Evolutionary conservation across 1,140 invertebrate genomes (phyloP), one percentile per base, ranked within the genome.

Genomic region (Drosophila asahinai): DNA sequence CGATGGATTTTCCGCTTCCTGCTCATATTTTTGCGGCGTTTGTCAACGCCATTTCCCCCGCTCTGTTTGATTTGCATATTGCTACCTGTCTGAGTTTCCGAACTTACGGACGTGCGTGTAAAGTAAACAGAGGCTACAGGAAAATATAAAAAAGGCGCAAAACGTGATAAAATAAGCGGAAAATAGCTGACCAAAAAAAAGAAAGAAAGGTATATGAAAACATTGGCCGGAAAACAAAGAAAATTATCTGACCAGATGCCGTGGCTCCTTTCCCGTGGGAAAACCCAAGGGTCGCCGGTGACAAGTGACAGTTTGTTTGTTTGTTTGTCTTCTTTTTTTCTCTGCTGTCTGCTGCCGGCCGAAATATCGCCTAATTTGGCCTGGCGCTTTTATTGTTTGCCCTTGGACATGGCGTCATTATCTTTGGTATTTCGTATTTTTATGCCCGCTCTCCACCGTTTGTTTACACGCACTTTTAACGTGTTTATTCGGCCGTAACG

Each of bases 381-480:
- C 48, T 61, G 64, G 51, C 71, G 73, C 40, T 84, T 87, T 89
- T 72, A 80, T 83, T 87, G 73, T 77, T 77, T 77, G 61, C 63
- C 70, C 77, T 49, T 70, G 60, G 57, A 64, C 59, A 61, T 63
- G 80, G 59, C 76, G 68, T 84, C 82, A 89, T 87, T 84, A 86
- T 86, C 77, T 71, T 52, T 55, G 60, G 58, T 45, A 61, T 61
- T 52, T 55, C 54, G 58, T 45, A 55, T 61, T 71, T 49, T 40
- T 55, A 36, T 43, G 33, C 55, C 51, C 57, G 55, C 47, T 17
- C 52, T 65, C 30, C 61, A 8, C 17, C 38, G 8, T 33, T 40
- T 87, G 84, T 84, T 89, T 87, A 78, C 86, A 89, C 86, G 86
- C 84, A 89, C 75, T 84, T 90, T 90, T 86, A 86, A 81, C 67